phyloP scores from a whole-genome alignment of 2,888 invertebrate genomes.

The Ochropacha duplaris region DNA sequence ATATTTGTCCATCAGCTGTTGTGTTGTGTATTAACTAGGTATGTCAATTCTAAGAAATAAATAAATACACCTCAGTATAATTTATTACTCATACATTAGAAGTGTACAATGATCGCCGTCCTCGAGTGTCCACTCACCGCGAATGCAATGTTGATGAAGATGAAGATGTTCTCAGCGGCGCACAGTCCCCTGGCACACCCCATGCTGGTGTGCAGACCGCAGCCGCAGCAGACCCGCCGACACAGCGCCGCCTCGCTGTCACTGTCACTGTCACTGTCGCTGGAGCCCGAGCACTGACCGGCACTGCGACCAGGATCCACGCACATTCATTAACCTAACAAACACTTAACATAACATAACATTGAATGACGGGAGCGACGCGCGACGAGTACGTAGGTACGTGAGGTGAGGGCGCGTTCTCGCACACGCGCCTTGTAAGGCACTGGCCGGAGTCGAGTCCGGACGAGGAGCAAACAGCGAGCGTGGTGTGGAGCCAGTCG shows the following conservation, averaged over 20 bases:
- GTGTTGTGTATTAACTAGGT: too few relatives aligned
- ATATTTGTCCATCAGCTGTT: too few relatives aligned
- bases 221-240: too few relatives aligned
- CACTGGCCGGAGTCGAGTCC: slow-evolving; percentile 43
- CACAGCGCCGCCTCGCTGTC: background rate
- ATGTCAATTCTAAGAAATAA: too few relatives aligned
- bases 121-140: slow-evolving; percentile 52
- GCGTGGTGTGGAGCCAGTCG: background rate
- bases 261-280: background rate
- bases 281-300: background rate
- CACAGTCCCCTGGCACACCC: slow-evolving; percentile 64
- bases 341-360: slow-evolving; percentile 9
- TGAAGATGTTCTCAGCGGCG: slow-evolving; percentile 70
- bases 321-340: background rate
- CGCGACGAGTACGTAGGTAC: too few relatives aligned
- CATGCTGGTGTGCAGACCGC: too few relatives aligned
- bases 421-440: slow-evolving; percentile 60
- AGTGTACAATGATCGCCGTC: too few relatives aligned
- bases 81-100: too few relatives aligned
- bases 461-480: slow-evolving; percentile 9
- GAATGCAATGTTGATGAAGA: slow-evolving; percentile 77
- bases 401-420: slow-evolving; percentile 25
- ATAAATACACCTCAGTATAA: too few relatives aligned
- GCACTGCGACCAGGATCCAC: background rate
- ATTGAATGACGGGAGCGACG: slow-evolving; percentile 8